These are phyloP conservation scores for Catharus ustulatus DNA, from an alignment of 2,797 vertebrate species.

Conservation along the genomic window DNA sequence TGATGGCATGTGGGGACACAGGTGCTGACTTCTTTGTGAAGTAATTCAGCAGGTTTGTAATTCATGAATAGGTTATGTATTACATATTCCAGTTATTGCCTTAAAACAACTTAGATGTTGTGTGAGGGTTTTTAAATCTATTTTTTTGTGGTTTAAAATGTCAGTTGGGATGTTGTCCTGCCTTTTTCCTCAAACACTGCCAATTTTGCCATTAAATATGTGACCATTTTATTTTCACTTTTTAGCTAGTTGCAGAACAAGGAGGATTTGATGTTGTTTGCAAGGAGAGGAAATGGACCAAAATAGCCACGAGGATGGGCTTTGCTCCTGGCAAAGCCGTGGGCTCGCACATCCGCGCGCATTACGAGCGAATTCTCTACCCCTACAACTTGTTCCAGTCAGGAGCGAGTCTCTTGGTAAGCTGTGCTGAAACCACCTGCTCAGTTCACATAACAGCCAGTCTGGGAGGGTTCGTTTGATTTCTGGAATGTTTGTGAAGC, in stretches of 20 bases:
- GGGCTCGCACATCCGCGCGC: constrained; percentile 92
- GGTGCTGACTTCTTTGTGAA: neutral
- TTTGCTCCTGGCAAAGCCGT: constrained; percentile 96
- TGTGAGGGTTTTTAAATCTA: fast-evolving
- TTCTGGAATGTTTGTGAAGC: neutral
- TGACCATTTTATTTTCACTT: constrained; percentile 10
- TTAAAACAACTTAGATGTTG: fast-evolving
- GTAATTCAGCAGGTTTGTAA: neutral
- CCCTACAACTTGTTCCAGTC: constrained; percentile 95
- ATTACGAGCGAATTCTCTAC: constrained; percentile 95
- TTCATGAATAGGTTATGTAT: neutral
- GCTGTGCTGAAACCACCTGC: neutral
- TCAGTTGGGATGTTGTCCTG: neutral
- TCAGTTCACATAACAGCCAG: neutral
- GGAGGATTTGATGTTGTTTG: constrained; percentile 94
- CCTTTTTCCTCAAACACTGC: neutral
- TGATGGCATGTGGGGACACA: neutral
- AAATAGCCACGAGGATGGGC: constrained; percentile 95
- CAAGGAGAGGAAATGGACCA: constrained; percentile 95
- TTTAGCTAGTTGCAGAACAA: constrained; percentile 93
- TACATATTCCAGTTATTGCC: neutral
- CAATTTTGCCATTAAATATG: neutral
- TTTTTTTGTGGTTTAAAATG: neutral
- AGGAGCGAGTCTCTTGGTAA: constrained; percentile 89
- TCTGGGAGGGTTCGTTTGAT: neutral